Base-by-base conservation (phyloP, 2,888 invertebrate genomes). In the Sycophila texana region DNA sequence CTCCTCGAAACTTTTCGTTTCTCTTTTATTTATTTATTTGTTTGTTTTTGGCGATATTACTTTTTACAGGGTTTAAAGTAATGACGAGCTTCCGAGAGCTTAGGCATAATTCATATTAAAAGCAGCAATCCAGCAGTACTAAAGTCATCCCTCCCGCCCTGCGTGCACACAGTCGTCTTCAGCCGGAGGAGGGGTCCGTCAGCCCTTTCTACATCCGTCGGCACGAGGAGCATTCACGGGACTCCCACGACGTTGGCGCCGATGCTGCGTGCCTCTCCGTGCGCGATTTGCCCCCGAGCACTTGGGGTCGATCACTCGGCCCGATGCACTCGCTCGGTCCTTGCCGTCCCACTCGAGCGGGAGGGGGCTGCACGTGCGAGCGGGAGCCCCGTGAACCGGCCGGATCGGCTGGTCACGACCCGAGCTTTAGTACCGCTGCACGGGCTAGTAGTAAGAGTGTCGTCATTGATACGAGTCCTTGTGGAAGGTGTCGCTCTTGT, bases 401-500 rank as follows among this genome's bases (percentile, higher is more conserved):
- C 51, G 57, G 5, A 30, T 22, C n/a, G 20, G 13, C 30, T 47
- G 30, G 26, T 39, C 39, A 10, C 39, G 39, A 39, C 39, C 63
- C 47, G 20, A 53, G 63, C 79, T 86, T 88, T 87, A 90, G 83
- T 90, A 90, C 86, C 89, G 88, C 87, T 89, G 87, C 85, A 86
- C 85, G 85, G 89, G 90, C 93, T 94, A 94, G 93, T 93, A 93
- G 80, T 74, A 82, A n/a, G 94, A 93, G 92, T 92, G 93, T 92
- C 94, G 93, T 95, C 95, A 95, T 92, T 95, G 95, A 90, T 93
- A 92, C 86, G 92, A 91, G 87, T 93, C 93, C 92, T 94, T 94
- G 91, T 95, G 94, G 91, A 95, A 95, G 87, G 95, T 95, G 91
- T 95, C 95, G 89, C 95, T 95, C 92, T 95, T 95, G 92, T 95